These are phyloP conservation scores for Ramphastos sulfuratus DNA, from an alignment of 2,113 vertebrate genomes.

Conservation along the genomic window DNA sequence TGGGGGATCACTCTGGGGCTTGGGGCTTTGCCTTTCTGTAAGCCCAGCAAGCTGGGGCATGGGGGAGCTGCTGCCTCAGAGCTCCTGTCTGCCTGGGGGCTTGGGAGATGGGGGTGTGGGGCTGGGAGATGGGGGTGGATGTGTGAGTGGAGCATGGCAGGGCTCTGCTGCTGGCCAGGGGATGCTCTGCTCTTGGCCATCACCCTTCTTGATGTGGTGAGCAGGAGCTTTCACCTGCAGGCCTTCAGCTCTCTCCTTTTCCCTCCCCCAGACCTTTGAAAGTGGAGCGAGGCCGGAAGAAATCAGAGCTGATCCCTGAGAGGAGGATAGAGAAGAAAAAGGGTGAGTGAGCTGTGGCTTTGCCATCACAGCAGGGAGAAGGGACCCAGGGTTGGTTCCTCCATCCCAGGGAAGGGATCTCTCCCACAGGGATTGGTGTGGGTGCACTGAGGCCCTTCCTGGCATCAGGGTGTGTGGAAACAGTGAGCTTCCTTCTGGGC, in stretches of 20 bases:
- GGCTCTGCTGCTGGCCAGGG: background rate
- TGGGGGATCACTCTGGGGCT: background rate
- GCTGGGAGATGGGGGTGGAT: background rate
- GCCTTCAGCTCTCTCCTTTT: background rate
- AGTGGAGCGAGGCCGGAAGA: constrained; percentile 86
- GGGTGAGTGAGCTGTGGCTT: constrained; percentile 71
- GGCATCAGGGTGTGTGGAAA: background rate
- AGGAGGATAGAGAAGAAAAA: constrained; percentile 92
- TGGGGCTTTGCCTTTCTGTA: background rate
- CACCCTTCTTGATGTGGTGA: background rate
- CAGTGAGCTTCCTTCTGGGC: too few species aligned
- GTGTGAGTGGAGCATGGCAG: background rate
- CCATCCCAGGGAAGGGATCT: background rate
- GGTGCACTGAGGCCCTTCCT: background rate
- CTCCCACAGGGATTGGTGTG: background rate
- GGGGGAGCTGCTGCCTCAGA: background rate
- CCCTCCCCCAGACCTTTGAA: constrained; percentile 76
- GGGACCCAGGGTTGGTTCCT: background rate
- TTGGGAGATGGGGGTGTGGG: background rate
- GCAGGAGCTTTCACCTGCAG: background rate
- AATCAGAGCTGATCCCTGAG: constrained; percentile 76
- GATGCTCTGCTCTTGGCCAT: fast-evolving
- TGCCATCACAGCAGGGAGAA: background rate
- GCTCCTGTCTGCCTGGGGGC: background rate
- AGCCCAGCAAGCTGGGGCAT: background rate